Base-by-base conservation (phyloP, 2,888 invertebrate genomes). In the Chrysolina americana region DNA sequence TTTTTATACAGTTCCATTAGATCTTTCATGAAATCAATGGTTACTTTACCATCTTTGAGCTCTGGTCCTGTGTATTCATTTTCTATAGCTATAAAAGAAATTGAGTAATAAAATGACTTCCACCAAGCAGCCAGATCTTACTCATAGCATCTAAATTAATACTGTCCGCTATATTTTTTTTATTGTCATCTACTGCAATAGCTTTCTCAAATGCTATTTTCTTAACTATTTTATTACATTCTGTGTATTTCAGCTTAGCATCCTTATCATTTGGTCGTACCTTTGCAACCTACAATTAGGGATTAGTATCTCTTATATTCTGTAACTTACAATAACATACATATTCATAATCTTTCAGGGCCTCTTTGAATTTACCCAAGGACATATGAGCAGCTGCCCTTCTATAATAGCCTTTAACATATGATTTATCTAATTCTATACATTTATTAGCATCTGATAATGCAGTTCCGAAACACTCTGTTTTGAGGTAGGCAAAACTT, bases 361-460 rank as follows among this genome's bases (percentile, higher is more conserved):
- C 99, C 89, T 95, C 91, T 90, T 98, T 98, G 89, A 97, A 98
- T 90, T 98, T 98, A 81, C 99, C 98, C 85, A 99, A 89, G 36
- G 98, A 96, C 98, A 99, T 99, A 85, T 98, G 93, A 44, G 99
- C 95, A 1, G 97, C 97, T 0, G 99, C 99, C 85, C 99, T 91
- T 83, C 99, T 92, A 88, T 99, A 99, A 87, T 98, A 99, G 0
- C 98, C 99, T 90, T 99, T 99, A 28, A 98, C 91, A 87, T 98
- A 99, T 28, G 91, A 90, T 83, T 92, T 94, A 88, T 99, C 98
- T 78, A 97, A 87, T 87, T 96, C 95, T 73, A 99, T 95, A 1
- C 99, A 94, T 86, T 94, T 94, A 1, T 96, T 92, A 1, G 99
- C 99, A 91, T 99, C 99, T 53, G 89, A 90, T 71, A 99, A 89